Conservation (phyloP, 92 coral and sea anemone genomes). For the Palythoa grandiflora region DNA sequence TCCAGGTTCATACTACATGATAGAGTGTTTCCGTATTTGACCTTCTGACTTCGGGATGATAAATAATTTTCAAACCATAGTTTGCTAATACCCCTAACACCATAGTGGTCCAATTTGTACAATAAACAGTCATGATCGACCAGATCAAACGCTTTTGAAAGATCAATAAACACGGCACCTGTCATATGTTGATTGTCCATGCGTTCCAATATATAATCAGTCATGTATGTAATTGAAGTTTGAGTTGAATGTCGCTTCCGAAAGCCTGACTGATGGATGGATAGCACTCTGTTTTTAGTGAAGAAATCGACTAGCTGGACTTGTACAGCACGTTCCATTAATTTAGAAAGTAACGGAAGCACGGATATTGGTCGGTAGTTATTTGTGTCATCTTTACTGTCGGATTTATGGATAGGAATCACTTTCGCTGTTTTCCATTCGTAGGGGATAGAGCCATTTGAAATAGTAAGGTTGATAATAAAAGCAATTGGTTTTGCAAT, state of each 20-base stretch:
- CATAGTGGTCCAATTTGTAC: constrained; percentile 44
- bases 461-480: constrained; percentile 38
- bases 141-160: constrained; percentile 51
- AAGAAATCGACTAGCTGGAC: constrained; percentile 48
- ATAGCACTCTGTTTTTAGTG: constrained; percentile 48
- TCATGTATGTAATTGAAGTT: constrained; percentile 34
- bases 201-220: constrained; percentile 37
- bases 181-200: constrained; percentile 39
- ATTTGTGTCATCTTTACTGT: constrained; percentile 32
- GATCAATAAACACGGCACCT: constrained; percentile 47
- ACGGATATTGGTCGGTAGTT: constrained; percentile 51
- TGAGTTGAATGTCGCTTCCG: constrained; percentile 47
- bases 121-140: constrained; percentile 34
- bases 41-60: not conserved
- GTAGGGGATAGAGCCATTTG: constrained; percentile 42
- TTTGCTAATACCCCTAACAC: constrained; percentile 29
- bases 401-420: constrained; percentile 43
- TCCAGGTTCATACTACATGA: too few species aligned
- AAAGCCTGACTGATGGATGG: constrained; percentile 52
- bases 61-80: constrained; percentile 42
- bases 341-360: constrained; percentile 55
- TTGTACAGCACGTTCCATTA: constrained; percentile 56
- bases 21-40: too few species aligned
- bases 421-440: constrained; percentile 59
- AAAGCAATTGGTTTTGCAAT: constrained; percentile 58